A percentile compares a stretch with the other conserved stretches of the same genome.
phyloP scores from a whole-genome alignment of 2,888 invertebrate genomes.

The Microplitis deprimator region DNA sequence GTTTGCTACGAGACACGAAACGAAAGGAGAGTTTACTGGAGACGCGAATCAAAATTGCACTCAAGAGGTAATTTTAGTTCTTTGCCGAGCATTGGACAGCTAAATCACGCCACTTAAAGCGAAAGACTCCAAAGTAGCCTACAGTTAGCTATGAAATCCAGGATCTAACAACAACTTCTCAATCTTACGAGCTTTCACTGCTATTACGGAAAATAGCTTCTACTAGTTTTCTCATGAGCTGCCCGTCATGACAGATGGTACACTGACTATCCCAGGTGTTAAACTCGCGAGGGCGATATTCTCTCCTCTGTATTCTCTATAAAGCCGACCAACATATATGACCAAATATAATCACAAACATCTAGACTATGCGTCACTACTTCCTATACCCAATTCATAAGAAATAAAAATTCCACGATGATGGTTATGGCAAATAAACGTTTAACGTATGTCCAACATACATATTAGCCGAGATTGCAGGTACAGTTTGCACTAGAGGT shows the following conservation, averaged over 20 bases:
- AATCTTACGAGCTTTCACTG: slow-evolving; percentile 64
- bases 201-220: slow-evolving; percentile 68
- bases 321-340: slow-evolving; percentile 4
- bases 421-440: slow-evolving; percentile 17
- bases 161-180: slow-evolving; percentile 22
- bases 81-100: slow-evolving; percentile 62
- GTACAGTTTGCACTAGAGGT: background rate
- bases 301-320: background rate
- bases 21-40: slow-evolving; percentile 16
- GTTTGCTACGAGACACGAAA: no score
- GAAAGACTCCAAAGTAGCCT: slow-evolving; percentile 18
- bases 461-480: background rate
- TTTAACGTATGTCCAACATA: slow-evolving; percentile 1
- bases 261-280: slow-evolving; percentile 52
- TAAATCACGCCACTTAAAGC: slow-evolving; percentile 65
- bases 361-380: background rate
- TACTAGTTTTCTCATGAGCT: slow-evolving; percentile 41
- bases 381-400: background rate
- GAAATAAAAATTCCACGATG: background rate
- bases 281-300: slow-evolving; percentile 41
- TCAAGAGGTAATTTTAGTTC: slow-evolving; percentile 57
- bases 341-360: slow-evolving; percentile 27
- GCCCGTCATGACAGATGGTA: slow-evolving; percentile 61
- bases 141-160: slow-evolving; percentile 10
- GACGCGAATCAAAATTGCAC: slow-evolving; percentile 31